Percentiles rank a stretch among this genome's conserved stretches.
Conservation (phyloP, 2,797 vertebrate species). For the Cyclura pinguis region DNA sequence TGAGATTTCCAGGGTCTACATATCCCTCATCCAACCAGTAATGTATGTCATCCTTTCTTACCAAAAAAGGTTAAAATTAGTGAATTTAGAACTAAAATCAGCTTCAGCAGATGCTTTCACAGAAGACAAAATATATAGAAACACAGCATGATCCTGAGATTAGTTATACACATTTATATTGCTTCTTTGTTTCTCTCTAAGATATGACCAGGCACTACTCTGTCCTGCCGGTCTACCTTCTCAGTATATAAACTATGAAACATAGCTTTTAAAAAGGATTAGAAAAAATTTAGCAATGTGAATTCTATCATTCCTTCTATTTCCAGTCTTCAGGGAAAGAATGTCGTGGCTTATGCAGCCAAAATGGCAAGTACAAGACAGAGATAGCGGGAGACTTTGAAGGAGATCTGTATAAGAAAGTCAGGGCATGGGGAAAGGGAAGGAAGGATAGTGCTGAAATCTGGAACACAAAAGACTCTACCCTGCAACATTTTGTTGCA, state of each 20-base stretch:
- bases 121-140: not conserved
- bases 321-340: not conserved
- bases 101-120: not conserved
- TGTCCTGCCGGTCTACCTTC: not conserved
- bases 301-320: constrained; percentile 2
- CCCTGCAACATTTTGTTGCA: not conserved
- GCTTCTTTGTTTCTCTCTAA: constrained; percentile 6
- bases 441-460: not conserved
- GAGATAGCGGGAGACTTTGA: not conserved
- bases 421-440: not conserved
- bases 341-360: not conserved
- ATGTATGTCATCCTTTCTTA: not conserved
- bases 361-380: not conserved
- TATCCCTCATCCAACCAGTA: not conserved
- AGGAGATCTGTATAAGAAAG: not conserved
- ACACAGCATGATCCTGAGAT: not conserved
- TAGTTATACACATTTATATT: not conserved
- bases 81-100: not conserved
- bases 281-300: not conserved
- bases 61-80: not conserved
- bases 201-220: not conserved
- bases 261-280: not conserved
- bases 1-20: not conserved
- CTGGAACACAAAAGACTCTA: not conserved
- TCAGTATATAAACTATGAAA: not conserved